Evolutionary conservation across 2,888 invertebrate species (phyloP).

Genomic region (Loripinus fragilis): DNA sequence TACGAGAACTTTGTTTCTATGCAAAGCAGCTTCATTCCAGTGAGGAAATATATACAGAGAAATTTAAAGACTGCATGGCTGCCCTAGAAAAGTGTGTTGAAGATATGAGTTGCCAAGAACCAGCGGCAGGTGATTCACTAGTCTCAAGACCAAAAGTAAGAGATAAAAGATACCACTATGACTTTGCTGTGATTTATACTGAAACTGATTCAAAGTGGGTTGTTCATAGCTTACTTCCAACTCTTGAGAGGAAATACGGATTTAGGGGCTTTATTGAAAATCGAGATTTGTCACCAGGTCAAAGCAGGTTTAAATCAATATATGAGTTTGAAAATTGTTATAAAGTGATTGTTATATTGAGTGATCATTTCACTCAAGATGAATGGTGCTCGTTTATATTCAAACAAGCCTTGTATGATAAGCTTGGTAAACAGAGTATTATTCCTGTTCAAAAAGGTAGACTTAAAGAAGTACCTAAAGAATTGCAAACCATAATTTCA

Average conservation of each 20-base stretch:
- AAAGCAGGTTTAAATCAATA: neutral
- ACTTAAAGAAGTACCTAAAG: neutral
- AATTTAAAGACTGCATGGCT: neutral
- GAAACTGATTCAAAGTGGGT: conserved; percentile 15
- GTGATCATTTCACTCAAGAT: neutral
- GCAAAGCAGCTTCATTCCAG: neutral
- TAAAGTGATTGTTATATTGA: conserved; percentile 9
- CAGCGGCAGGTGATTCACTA: neutral
- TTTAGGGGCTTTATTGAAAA: neutral
- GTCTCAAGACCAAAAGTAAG: neutral
- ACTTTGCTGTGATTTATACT: conserved; percentile 5
- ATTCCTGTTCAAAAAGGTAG: neutral
- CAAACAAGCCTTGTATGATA: neutral
- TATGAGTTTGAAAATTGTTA: neutral
- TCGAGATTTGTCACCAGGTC: conserved; percentile 1
- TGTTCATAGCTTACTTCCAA: conserved; percentile 5
- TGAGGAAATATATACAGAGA: neutral
- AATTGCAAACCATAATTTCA: neutral
- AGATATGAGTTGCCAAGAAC: neutral
- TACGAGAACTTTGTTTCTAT: conserved; percentile 1
- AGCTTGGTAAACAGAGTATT: neutral
- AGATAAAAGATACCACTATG: conserved; percentile 4
- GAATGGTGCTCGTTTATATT: neutral
- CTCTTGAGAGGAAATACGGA: conserved; percentile 21
- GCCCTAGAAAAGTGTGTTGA: neutral